phyloP scores from a whole-genome alignment of 2,888 invertebrate genomes.

The Cotesia congregata region DNA sequence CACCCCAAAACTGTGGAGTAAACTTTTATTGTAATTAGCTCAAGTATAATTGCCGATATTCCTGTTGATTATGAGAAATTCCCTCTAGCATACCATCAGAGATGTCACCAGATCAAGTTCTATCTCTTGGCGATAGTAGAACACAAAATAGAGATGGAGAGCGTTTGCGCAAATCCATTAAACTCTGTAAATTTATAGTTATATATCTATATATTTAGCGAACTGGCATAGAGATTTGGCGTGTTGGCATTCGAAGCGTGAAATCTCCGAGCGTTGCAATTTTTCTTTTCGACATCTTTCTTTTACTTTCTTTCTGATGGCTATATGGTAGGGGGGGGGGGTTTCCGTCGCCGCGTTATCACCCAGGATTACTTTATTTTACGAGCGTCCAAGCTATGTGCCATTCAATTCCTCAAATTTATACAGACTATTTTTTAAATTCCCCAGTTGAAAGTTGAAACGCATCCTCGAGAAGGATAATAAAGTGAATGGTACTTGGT shows the following conservation, averaged over 20 bases:
- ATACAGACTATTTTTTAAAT: too few relatives aligned
- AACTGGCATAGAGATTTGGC: constrained; percentile 45
- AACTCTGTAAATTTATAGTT: background rate
- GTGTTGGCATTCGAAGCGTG: constrained; percentile 52
- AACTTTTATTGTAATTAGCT: too few relatives aligned
- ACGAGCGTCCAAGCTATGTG: background rate
- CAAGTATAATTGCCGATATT: background rate
- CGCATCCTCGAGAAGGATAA: background rate
- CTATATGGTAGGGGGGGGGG: background rate
- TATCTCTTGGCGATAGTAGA: background rate
- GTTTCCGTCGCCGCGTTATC: constrained; percentile 9
- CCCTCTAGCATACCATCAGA: constrained; percentile 1
- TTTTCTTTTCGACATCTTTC: constrained; percentile 51
- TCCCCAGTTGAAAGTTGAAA: background rate
- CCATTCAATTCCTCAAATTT: background rate
- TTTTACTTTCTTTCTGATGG: constrained; percentile 46
- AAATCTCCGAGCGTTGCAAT: constrained; percentile 60
- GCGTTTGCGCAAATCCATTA: constrained; percentile 20
- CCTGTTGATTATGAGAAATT: constrained; percentile 15
- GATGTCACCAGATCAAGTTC: constrained; percentile 2
- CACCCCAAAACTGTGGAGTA: too few relatives aligned
- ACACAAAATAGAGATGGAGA: constrained; percentile 17
- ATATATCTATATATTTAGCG: constrained; percentile 39
- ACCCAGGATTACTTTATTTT: constrained; percentile 27
- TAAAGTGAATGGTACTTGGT: constrained; percentile 1